Base-by-base conservation (phyloP, 2,888 invertebrate genomes). In the Cyclophora punctaria region DNA sequence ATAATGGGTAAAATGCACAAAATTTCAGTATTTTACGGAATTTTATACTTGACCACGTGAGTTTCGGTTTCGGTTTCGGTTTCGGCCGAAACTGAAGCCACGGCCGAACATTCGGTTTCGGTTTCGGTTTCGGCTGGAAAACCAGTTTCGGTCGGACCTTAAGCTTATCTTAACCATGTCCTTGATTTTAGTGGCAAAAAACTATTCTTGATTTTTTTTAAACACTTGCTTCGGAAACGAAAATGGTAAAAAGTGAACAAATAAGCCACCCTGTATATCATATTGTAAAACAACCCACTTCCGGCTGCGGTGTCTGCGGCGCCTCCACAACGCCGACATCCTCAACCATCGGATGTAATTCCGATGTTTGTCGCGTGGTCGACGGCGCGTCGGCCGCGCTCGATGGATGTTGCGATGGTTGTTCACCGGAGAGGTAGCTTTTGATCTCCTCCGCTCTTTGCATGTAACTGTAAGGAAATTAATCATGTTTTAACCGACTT, bases 361-460 rank as follows among this genome's bases (percentile, higher is more conserved):
- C 74, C 76, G 50, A 71, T 68, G 33, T 45, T 43, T 20, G 20
- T 20, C 20, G 20, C 20, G 20, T 20, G 20, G 20, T 20, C 20
- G 20, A 20, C 20, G 20, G 20, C 20, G 20, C 20, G 20, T 20
- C 20, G 20, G 20, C 20, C 20, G 20, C 20, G 20, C 20, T 20
- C 20, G 20, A 20, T 20, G 20, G 20, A 20, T 20, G 20, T 20
- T 20, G 20, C 45, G 49, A 7, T 5, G 37, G 47, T 47, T 45
- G 37, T 35, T 60, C 67, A 0, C 54, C 56, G 6, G 69, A 71
- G 0, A 85, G 50, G 3, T 57, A 63, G 0, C 61, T 50, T 34
- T 83, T 83, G 2, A 85, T 66, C 37, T 83, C 81, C 34, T 85
- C 85, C 0, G 85, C 85, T 2, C 85, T 63, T 34, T 84, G 80